Conservation (phyloP, 2,888 invertebrate genomes). For the Tridacna gigas region DNA sequence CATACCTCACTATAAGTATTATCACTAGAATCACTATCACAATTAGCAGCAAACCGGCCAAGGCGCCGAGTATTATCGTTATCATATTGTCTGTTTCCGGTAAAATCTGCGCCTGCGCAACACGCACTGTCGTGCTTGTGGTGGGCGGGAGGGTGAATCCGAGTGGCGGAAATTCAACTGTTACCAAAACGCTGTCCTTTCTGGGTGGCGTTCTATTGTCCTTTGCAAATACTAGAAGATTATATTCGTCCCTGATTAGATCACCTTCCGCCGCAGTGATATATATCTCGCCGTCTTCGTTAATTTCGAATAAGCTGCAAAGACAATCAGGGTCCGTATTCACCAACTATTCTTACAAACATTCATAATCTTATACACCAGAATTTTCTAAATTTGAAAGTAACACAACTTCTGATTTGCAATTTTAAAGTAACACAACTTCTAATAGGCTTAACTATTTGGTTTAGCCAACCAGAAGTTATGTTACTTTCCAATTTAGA, state of each 20-base stretch:
- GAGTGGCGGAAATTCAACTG: constrained; percentile 69
- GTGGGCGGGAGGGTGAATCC: constrained; percentile 26
- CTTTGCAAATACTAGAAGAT: constrained; percentile 67
- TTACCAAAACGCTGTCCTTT: constrained; percentile 64
- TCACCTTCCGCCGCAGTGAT: constrained; percentile 60
- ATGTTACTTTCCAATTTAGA: no score
- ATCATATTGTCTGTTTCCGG: constrained; percentile 53
- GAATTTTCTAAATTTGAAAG: no score
- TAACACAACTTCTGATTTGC: no score
- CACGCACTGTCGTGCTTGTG: constrained; percentile 24
- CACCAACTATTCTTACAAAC: no score
- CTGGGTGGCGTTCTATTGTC: constrained; percentile 72
- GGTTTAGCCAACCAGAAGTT: no score
- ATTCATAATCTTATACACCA: no score
- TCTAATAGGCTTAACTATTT: no score
- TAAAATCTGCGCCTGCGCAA: neutral
- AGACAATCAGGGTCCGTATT: no score
- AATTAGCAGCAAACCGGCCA: constrained; percentile 66
- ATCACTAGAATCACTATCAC: constrained; percentile 68
- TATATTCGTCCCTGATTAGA: constrained; percentile 62
- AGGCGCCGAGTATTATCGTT: constrained; percentile 63
- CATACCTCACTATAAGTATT: constrained; percentile 72
- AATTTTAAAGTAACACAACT: no score
- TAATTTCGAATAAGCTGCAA: constrained; percentile 74
- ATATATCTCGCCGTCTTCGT: constrained; percentile 64